phyloP scores from a whole-genome alignment of 2,113 vertebrate genomes.

The Anguilla japonica region DNA sequence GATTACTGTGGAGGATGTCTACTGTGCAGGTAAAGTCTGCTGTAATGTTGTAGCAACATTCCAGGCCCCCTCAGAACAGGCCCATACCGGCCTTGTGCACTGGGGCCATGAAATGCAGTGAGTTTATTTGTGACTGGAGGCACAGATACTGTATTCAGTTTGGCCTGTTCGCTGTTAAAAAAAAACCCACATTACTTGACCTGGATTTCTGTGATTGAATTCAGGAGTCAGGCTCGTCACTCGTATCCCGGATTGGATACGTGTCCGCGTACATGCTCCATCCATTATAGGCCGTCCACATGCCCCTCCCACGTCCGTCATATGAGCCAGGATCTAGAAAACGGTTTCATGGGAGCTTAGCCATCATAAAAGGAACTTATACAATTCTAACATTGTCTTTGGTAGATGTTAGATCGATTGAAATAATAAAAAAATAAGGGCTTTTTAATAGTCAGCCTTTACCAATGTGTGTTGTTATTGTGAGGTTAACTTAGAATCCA shows the following conservation, averaged over 20 bases:
- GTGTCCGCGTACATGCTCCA: neutral
- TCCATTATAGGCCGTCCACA: no score
- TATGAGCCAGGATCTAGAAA: neutral
- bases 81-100: neutral
- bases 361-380: neutral
- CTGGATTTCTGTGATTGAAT: neutral
- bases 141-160: constrained; percentile 3
- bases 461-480: constrained; percentile 16
- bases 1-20: neutral
- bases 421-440: neutral
- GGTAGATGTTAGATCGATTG: neutral
- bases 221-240: neutral
- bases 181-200: neutral
- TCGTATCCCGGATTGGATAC: neutral
- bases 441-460: constrained; percentile 18
- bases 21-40: neutral
- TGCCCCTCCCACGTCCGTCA: neutral
- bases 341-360: neutral
- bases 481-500: constrained; percentile 18
- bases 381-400: constrained; percentile 12
- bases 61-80: neutral
- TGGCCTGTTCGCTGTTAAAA: no score
- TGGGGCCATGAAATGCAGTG: neutral
- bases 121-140: neutral
- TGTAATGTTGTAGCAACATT: neutral